Evolutionary conservation across 2,888 invertebrate species (phyloP).

Genomic region (Zaprionus obscuricornis): DNA sequence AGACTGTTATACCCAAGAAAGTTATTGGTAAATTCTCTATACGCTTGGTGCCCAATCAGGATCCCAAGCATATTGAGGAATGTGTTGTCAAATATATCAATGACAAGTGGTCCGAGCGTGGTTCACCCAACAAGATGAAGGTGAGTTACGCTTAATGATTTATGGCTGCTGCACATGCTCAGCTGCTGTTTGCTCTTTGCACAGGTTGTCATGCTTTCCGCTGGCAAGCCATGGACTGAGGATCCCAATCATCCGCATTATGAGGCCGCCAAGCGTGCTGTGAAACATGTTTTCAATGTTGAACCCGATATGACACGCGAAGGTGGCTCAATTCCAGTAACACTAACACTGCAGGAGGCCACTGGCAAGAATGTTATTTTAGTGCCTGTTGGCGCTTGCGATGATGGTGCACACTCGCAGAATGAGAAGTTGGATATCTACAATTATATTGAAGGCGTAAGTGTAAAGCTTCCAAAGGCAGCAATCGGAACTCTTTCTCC

Average conservation of each 20-base stretch:
- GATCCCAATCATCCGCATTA: conserved; percentile 97
- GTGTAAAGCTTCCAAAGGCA: too few species aligned
- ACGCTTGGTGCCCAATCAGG: conserved; percentile 97
- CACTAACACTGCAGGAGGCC: conserved; percentile 95
- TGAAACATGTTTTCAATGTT: conserved; percentile 91
- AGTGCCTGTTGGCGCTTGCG: conserved; percentile 95
- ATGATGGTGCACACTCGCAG: conserved; percentile 99
- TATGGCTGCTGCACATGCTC: too few species aligned
- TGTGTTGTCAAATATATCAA: conserved; percentile 91
- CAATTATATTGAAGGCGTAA: conserved; percentile 97
- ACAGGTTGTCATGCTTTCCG: conserved; percentile 67
- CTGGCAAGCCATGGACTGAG: conserved; percentile 95
- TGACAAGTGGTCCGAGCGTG: conserved; percentile 90
- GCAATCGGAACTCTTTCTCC: not conserved
- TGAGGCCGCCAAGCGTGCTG: conserved; percentile 92
- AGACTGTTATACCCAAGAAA: conserved; percentile 97
- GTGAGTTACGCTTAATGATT: conserved; percentile 42
- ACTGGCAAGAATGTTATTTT: conserved; percentile 97
- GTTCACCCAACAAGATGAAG: conserved; percentile 94
- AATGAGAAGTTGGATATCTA: conserved; percentile 97
- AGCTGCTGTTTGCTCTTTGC: too few species aligned
- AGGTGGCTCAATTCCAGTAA: conserved; percentile 98
- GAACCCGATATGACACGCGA: conserved; percentile 98
- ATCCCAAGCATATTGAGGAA: conserved; percentile 91
- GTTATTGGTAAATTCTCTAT: conserved; percentile 99